A percentile compares a stretch with the other conserved stretches of the same genome.
Evolutionary conservation across 2,113 vertebrate genomes (phyloP).

Genomic region (Poecile atricapillus): DNA sequence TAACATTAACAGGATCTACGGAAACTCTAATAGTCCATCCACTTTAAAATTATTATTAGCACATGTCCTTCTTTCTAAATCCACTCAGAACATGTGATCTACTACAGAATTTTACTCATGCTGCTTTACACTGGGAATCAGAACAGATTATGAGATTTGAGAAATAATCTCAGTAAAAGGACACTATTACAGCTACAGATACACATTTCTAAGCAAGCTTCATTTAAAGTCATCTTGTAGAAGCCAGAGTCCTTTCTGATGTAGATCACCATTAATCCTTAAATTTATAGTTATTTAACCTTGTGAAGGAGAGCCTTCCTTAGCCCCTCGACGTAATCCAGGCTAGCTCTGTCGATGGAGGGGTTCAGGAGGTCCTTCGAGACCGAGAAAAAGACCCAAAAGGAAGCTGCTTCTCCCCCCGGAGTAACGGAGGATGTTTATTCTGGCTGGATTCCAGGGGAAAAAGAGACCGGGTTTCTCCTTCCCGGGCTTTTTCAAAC

Average conservation of each 20-base stretch:
- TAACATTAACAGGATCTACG: background rate
- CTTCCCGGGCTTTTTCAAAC: too few species aligned
- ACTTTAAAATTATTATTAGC: background rate
- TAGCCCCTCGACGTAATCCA: too few species aligned
- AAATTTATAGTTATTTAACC: background rate
- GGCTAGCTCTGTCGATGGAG: too few species aligned
- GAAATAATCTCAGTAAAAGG: background rate
- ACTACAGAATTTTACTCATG: background rate
- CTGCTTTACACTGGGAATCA: background rate
- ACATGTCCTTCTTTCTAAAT: background rate
- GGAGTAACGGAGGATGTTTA: too few species aligned
- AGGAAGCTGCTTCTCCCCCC: too few species aligned
- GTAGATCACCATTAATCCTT: background rate
- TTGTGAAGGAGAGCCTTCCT: too few species aligned
- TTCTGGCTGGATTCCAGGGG: too few species aligned
- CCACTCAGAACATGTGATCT: background rate
- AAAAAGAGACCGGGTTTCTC: too few species aligned
- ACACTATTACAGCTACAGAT: background rate
- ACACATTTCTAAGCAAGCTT: background rate
- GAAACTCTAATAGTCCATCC: background rate
- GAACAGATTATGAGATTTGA: background rate
- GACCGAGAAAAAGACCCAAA: too few species aligned
- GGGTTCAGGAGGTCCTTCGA: too few species aligned
- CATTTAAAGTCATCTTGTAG: background rate
- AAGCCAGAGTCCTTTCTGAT: background rate